phyloP scores from a whole-genome alignment of 2,888 invertebrate species.

The Papilio protenor region DNA sequence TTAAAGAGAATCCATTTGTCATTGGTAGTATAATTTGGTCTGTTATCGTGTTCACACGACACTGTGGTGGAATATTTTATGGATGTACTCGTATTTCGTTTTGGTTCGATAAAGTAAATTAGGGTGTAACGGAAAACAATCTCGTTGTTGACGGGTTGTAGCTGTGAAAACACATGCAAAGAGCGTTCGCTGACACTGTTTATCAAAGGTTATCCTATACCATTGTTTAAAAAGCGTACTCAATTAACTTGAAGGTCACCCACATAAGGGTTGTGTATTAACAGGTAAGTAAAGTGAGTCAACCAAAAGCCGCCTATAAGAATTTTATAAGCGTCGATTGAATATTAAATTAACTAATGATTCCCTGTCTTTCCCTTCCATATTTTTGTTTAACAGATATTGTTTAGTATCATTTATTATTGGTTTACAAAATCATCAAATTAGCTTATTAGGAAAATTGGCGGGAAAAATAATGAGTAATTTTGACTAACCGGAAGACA shows the following conservation, averaged over 20 bases:
- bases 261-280: background rate
- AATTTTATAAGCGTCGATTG: background rate
- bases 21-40: slow-evolving; percentile 63
- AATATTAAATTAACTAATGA: background rate
- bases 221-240: slow-evolving; percentile 44
- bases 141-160: slow-evolving; percentile 45
- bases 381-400: background rate
- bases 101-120: slow-evolving; percentile 37
- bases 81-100: slow-evolving; percentile 18
- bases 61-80: slow-evolving; percentile 45
- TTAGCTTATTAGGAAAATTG: background rate
- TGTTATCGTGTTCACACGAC: slow-evolving; percentile 65
- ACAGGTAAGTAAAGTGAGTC: background rate
- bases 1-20: slow-evolving; percentile 50
- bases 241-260: slow-evolving; percentile 23
- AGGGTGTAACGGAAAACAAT: slow-evolving; percentile 36
- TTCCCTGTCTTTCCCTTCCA: background rate
- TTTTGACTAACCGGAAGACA: background rate
- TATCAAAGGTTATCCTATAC: slow-evolving; percentile 48
- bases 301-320: background rate
- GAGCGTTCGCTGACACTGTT: slow-evolving; percentile 43
- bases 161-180: slow-evolving; percentile 49
- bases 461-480: background rate
- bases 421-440: background rate
- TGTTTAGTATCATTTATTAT: background rate